Percentiles rank a stretch among this genome's conserved stretches.
Conservation (phyloP, 1,140 invertebrate genomes). For the Drosophila malerkotliana region DNA sequence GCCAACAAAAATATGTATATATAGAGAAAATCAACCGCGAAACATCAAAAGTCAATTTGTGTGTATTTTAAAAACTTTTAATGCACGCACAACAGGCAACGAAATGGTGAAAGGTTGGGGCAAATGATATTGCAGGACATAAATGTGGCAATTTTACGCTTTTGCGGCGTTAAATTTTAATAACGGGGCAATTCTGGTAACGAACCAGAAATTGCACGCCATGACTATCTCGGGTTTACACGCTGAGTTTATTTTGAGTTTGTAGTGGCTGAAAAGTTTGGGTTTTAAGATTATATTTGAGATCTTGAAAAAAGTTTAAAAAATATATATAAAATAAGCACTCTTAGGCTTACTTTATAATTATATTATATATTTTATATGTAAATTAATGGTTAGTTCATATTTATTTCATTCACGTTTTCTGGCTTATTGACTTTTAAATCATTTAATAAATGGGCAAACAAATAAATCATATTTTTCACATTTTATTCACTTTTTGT, state of each 20-base stretch:
- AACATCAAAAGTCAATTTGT: constrained; percentile 81
- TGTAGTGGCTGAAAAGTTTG: neutral
- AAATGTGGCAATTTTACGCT: constrained; percentile 80
- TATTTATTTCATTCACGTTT: too few species aligned
- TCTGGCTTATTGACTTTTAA: too few species aligned
- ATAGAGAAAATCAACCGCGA: constrained; percentile 70
- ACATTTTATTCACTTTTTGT: neutral
- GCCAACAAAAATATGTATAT: constrained; percentile 22
- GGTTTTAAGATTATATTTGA: neutral
- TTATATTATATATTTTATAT: too few species aligned
- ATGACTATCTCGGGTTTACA: constrained; percentile 30
- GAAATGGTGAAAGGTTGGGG: neutral
- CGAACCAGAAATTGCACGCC: constrained; percentile 50
- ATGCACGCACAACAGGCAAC: constrained; percentile 50
- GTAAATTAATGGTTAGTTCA: neutral
- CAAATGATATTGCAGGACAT: constrained; percentile 59
- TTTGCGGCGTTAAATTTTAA: constrained; percentile 79
- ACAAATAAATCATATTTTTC: neutral
- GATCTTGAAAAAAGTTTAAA: too few species aligned
- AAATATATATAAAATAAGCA: too few species aligned
- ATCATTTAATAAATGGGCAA: too few species aligned
- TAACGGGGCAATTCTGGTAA: constrained; percentile 63
- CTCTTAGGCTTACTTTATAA: neutral
- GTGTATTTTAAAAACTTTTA: constrained; percentile 77
- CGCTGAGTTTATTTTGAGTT: constrained; percentile 3